phyloP scores from a whole-genome alignment of 2,797 vertebrate species.

The Lagorchestes hirsutus region DNA sequence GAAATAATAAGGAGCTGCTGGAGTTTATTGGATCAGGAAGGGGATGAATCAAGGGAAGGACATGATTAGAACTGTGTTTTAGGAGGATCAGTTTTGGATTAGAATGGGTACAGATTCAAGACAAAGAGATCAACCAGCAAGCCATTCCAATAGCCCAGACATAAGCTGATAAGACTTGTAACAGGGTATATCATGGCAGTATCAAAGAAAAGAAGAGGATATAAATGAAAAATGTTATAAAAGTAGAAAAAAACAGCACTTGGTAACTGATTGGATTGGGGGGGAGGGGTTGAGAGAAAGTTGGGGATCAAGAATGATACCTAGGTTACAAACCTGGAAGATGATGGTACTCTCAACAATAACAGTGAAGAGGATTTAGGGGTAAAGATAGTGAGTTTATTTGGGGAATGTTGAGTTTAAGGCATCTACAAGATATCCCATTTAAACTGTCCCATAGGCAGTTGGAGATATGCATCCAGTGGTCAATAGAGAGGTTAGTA shows the following conservation, averaged over 20 bases:
- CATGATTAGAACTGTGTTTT: not conserved
- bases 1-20: not conserved
- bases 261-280: not conserved
- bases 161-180: not conserved
- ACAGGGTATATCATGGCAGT: not conserved
- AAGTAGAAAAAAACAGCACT: not conserved
- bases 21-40: not conserved
- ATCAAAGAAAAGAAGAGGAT: not conserved
- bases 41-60: too few relatives aligned
- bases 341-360: not conserved
- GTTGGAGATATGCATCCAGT: not conserved
- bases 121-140: not conserved
- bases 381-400: not conserved
- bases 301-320: not conserved
- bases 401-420: not conserved
- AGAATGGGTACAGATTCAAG: not conserved
- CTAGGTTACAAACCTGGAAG: not conserved
- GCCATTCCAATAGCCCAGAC: not conserved
- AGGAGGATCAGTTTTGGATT: not conserved
- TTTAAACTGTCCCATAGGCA: not conserved
- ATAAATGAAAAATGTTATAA: not conserved
- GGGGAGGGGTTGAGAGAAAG: not conserved
- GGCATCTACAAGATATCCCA: not conserved
- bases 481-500: not conserved
- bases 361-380: not conserved